A percentile compares a stretch with the other conserved stretches of the same genome.
These are phyloP conservation scores for Gobio occitaniae DNA, from an alignment of 2,797 vertebrate genomes.

Conservation along the genomic window DNA sequence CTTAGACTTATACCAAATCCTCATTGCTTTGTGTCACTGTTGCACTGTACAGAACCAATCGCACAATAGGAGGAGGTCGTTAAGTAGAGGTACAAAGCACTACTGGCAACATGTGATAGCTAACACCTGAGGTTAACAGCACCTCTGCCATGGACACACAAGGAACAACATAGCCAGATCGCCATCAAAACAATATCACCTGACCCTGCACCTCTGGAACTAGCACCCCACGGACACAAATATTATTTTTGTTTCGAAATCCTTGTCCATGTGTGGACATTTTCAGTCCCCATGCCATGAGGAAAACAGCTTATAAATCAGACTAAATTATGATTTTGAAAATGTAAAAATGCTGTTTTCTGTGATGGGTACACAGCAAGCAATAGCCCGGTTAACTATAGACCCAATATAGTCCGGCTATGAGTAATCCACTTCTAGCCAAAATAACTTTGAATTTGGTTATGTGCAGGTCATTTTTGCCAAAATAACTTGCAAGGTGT, in stretches of 20 bases:
- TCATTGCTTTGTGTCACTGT: neutral
- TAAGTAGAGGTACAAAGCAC: neutral
- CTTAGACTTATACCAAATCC: neutral
- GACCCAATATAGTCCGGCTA: no score
- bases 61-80: neutral
- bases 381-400: no score
- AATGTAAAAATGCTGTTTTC: no score
- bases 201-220: neutral
- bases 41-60: neutral
- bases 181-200: neutral
- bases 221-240: neutral
- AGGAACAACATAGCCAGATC: neutral
- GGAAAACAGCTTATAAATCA: no score
- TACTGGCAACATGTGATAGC: neutral
- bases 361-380: no score
- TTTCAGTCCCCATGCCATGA: no score
- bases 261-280: no score
- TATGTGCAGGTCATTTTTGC: no score
- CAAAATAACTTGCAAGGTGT: no score
- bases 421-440: no score
- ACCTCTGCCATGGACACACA: neutral
- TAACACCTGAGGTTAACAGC: neutral
- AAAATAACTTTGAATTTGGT: no score
- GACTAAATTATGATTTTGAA: no score
- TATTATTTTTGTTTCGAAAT: neutral